Conservation (phyloP, 2,888 invertebrate species). For the Ashinkailepas kermadecensis region DNA sequence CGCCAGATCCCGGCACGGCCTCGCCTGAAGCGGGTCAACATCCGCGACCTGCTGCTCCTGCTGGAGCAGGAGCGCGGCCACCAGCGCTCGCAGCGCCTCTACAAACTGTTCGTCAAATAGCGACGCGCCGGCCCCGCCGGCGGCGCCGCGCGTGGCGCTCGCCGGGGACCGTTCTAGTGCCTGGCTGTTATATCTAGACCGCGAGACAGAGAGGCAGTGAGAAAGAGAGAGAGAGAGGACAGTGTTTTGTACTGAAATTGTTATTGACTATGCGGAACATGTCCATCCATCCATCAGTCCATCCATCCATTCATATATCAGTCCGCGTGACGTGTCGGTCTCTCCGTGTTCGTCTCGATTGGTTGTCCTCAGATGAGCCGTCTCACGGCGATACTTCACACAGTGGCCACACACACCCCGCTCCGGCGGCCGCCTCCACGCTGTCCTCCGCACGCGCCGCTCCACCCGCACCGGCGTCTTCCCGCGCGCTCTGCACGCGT, state of each 20-base stretch:
- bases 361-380: no score
- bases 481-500: neutral
- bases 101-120: constrained; percentile 44
- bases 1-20: constrained; percentile 66
- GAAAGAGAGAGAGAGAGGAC: neutral
- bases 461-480: neutral
- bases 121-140: neutral
- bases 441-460: neutral
- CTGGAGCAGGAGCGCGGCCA: constrained; percentile 82
- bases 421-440: neutral
- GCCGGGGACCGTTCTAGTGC: neutral
- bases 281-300: constrained; percentile 2
- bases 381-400: no score
- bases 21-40: constrained; percentile 87
- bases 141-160: neutral
- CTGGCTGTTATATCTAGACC: neutral
- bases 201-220: neutral
- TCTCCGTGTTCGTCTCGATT: neutral
- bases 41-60: constrained; percentile 84
- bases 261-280: neutral
- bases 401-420: no score
- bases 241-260: neutral
- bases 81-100: constrained; percentile 42
- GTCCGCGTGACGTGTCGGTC: neutral
- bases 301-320: neutral